Evolutionary conservation across 2,797 vertebrate species (phyloP).

Genomic region (Alectoris magna): DNA sequence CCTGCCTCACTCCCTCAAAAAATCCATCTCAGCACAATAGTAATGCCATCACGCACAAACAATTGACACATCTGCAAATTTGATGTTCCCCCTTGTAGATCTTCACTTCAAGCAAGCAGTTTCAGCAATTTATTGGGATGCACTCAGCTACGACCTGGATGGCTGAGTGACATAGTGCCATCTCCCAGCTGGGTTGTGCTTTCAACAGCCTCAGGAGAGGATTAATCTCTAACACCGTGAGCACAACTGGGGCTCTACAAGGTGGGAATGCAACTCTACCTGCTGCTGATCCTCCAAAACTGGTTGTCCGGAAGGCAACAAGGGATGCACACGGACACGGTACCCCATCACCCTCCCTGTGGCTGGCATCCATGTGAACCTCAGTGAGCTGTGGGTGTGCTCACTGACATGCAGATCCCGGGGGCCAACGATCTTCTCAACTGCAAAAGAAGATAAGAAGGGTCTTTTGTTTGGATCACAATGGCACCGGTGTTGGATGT

Average conservation of each 20-base stretch:
- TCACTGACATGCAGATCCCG: conserved; percentile 84
- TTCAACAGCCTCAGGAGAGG: not conserved
- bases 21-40: not conserved
- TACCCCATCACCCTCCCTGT: conserved; percentile 86
- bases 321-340: conserved; percentile 78
- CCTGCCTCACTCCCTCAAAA: not conserved
- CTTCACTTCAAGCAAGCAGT: not conserved
- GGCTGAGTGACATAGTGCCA: not conserved
- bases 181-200: not conserved
- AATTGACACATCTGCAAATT: not conserved
- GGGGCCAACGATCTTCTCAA: conserved; percentile 81
- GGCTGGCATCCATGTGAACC: conserved; percentile 87
- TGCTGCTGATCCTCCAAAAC: conserved; percentile 74
- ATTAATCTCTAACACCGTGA: accelerated
- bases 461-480: not conserved
- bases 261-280: conserved; percentile 55
- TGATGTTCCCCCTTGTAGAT: not conserved
- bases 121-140: not conserved
- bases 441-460: conserved; percentile 57
- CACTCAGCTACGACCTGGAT: not conserved
- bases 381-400: conserved; percentile 83
- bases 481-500: not conserved
- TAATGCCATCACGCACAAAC: not conserved
- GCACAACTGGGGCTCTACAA: not conserved
- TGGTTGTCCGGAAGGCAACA: conserved; percentile 70